Evolutionary conservation across 2,888 invertebrate species (phyloP), one percentile per base, ranked within the genome.

Genomic region (Metopia argyrocephala): DNA sequence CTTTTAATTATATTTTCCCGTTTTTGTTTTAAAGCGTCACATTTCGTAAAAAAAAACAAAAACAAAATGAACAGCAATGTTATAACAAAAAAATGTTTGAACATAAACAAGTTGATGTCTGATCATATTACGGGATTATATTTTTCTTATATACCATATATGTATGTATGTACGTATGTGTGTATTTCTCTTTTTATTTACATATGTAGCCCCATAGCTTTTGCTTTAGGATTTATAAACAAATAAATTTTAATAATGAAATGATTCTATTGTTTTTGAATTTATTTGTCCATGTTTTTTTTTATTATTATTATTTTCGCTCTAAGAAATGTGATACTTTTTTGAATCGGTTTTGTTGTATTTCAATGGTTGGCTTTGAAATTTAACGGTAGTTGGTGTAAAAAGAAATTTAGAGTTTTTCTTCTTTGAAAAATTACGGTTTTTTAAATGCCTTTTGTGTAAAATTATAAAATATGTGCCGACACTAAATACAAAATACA

Each of bases 51-150:
- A 38, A 38, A 38, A 31, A 9, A 9, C 15, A 12, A 38, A 38
- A 38, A 12, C 31, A 56, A 64, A 25, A 50, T 9, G 21, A 7
- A 59, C 15, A 62, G 28, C 45, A 45, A 38, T 3, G 12, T 1
- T 3, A 38, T 15, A 23, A 46, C 2, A 20, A 18, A 56, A 68
- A 56, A 46, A 31, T 46, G 0, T 70, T 65, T 66, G 54, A 74
- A 62, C 61, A 74, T 75, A 81, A 81, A 78, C 78, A 75, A 81
- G 78, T 81, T 81, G 78, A 78, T 66, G 74, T 71, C 56, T 81
- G 74, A 78, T 81, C 81, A 78, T 70, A 75, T 81, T 81, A 81
- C 81, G 74, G 74, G 66, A 81, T 81, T 76, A 78, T 74, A 76
- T 80, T 80, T 80, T 78, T 70, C 68, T 73, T 66, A 65, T 70